Conservation (phyloP, 2,797 vertebrate genomes). For the Nothura maculosa region DNA sequence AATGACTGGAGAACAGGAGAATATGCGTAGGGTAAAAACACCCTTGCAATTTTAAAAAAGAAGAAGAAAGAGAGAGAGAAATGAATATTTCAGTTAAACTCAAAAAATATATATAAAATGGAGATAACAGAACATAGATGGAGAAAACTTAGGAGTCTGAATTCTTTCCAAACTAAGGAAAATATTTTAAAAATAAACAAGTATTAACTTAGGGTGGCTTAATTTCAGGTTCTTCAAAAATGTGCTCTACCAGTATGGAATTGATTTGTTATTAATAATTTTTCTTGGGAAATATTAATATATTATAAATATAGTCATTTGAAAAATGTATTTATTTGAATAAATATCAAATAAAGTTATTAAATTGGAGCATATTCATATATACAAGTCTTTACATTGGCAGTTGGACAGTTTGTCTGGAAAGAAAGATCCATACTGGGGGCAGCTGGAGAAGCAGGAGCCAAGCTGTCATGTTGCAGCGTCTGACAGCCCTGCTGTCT, state of each 20-base stretch:
- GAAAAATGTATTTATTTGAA: not conserved
- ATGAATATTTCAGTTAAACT: not conserved
- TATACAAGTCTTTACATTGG: not conserved
- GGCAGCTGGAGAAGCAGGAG: not conserved
- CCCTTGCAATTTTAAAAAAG: not conserved
- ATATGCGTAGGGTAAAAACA: not conserved
- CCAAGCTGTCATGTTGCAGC: not conserved
- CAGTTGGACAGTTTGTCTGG: not conserved
- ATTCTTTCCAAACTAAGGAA: not conserved
- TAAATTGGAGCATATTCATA: not conserved
- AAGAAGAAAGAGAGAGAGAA: not conserved
- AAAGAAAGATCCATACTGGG: not conserved
- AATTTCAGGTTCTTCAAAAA: not conserved
- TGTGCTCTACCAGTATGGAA: not conserved
- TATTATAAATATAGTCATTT: not conserved
- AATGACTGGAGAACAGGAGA: not conserved
- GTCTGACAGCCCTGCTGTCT: not conserved
- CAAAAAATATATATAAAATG: not conserved
- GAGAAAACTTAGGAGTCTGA: not conserved
- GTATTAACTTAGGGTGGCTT: not conserved
- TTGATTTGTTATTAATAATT: not conserved
- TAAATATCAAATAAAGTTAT: not conserved
- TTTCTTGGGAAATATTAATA: not conserved
- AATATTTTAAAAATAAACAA: not conserved
- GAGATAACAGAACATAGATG: not conserved